Evolutionary conservation across 2,888 invertebrate species (phyloP).

Genomic region (Therioaphis trifolii): DNA sequence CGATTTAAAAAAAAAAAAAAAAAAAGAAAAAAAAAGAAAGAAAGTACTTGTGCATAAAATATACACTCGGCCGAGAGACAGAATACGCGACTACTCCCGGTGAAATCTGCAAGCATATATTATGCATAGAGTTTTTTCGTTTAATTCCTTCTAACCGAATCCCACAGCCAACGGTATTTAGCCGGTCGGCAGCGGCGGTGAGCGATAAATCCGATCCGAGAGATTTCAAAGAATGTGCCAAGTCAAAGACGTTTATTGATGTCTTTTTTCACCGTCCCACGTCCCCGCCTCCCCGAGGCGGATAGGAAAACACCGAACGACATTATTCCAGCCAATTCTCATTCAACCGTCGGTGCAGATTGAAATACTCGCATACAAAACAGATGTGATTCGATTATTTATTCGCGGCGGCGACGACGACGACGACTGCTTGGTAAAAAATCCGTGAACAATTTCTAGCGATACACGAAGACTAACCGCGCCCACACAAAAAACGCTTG

Average conservation of each 20-base stretch:
- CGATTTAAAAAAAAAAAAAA: background rate
- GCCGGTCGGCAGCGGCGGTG: too few species aligned
- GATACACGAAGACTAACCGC: too few species aligned
- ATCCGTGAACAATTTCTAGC: too few species aligned
- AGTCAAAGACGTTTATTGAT: slow-evolving; percentile 23
- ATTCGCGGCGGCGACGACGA: background rate
- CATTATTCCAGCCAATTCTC: slow-evolving; percentile 9
- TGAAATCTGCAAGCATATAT: too few species aligned
- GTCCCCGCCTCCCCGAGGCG: background rate
- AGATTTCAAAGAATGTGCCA: slow-evolving; percentile 34
- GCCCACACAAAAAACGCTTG: too few species aligned
- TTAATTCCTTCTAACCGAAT: background rate
- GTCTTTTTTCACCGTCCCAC: background rate
- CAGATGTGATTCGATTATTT: slow-evolving; percentile 39
- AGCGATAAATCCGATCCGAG: background rate
- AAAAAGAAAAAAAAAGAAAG: background rate
- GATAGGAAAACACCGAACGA: slow-evolving; percentile 27
- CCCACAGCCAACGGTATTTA: background rate
- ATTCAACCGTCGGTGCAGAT: slow-evolving; percentile 23
- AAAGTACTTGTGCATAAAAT: too few species aligned
- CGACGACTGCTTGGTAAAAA: background rate
- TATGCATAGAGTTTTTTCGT: background rate
- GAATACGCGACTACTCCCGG: background rate
- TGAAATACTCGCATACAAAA: slow-evolving; percentile 14
- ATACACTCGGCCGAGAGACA: background rate